These are phyloP conservation scores for Aeoliscus strigatus DNA, from an alignment of 2,797 vertebrate species.

Conservation along the genomic window DNA sequence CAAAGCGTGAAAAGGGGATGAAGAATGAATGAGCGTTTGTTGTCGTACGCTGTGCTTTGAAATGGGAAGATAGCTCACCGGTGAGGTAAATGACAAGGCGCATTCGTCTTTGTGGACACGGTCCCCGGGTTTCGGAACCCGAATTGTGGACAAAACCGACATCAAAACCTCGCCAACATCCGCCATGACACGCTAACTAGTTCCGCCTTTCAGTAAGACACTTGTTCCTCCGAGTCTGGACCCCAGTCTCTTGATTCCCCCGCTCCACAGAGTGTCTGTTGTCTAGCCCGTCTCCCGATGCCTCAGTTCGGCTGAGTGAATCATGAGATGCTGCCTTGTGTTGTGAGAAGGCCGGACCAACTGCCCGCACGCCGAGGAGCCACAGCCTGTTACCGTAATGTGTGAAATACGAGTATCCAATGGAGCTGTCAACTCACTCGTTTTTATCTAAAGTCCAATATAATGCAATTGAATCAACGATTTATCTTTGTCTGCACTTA, in stretches of 20 bases:
- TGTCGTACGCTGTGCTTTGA: conserved; percentile 6
- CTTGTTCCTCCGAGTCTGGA: conserved; percentile 48
- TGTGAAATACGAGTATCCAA: not conserved
- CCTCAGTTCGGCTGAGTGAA: conserved; percentile 63
- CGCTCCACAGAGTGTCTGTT: conserved; percentile 43
- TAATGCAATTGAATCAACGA: too few relatives aligned
- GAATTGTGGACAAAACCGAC: conserved; percentile 92
- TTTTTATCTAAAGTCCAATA: too few relatives aligned
- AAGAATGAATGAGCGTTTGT: not conserved
- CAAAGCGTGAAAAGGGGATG: accelerated
- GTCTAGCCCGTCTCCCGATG: conserved; percentile 20
- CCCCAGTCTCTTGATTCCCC: conserved; percentile 48
- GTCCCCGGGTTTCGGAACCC: conserved; percentile 93
- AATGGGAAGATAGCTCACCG: conserved; percentile 78
- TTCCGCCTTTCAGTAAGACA: conserved; percentile 43
- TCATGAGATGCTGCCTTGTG: conserved; percentile 53
- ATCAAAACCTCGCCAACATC: conserved; percentile 91
- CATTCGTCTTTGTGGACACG: conserved; percentile 99
- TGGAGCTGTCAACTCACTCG: not conserved
- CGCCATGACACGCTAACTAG: conserved; percentile 72
- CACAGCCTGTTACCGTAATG: conserved; percentile 49
- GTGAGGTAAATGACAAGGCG: conserved; percentile 94
- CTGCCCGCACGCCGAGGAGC: conserved; percentile 13
- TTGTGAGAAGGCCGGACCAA: conserved; percentile 59
- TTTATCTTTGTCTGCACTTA: too few relatives aligned